A percentile compares a stretch with the other conserved stretches of the same genome.
Conservation (phyloP, 2,888 invertebrate species). For the Tridacna gigas region DNA sequence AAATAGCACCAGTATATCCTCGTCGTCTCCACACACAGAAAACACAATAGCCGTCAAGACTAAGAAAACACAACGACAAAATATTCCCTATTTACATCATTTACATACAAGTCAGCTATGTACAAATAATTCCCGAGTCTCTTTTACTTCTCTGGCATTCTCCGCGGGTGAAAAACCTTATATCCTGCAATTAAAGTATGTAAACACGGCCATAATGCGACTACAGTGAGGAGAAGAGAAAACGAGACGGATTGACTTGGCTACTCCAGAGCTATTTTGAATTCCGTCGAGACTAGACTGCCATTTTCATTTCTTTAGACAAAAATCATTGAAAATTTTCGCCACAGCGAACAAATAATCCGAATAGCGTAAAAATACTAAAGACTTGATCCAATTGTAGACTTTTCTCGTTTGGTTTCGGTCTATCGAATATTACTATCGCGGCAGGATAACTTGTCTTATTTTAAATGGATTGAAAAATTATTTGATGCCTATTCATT, state of each 20-base stretch:
- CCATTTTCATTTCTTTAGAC: slow-evolving; percentile 6
- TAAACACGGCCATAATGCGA: slow-evolving; percentile 16
- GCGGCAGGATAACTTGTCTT: too few relatives aligned
- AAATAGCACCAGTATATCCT: slow-evolving; percentile 22
- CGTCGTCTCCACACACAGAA: slow-evolving; percentile 4
- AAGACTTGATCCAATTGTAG: slow-evolving; percentile 25
- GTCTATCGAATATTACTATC: slow-evolving; percentile 11
- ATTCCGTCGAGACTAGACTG: background rate
- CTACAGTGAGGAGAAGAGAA: background rate
- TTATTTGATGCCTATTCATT: too few relatives aligned
- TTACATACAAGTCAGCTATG: slow-evolving; percentile 8
- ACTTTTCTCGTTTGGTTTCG: slow-evolving; percentile 12
- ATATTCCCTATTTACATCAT: slow-evolving; percentile 13
- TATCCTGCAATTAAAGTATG: slow-evolving; percentile 8
- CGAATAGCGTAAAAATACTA: slow-evolving; percentile 12
- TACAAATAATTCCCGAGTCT: slow-evolving; percentile 9
- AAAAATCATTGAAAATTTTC: slow-evolving; percentile 15
- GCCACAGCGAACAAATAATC: slow-evolving; percentile 20
- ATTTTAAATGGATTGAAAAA: too few relatives aligned
- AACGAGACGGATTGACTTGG: background rate
- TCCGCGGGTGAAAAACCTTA: background rate
- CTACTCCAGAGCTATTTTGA: background rate
- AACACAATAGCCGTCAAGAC: background rate
- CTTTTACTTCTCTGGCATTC: slow-evolving; percentile 4
- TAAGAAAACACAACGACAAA: slow-evolving; percentile 4